These are phyloP conservation scores for Genyomyrus donnyi DNA, from an alignment of 2,113 vertebrate genomes.

Conservation along the genomic window DNA sequence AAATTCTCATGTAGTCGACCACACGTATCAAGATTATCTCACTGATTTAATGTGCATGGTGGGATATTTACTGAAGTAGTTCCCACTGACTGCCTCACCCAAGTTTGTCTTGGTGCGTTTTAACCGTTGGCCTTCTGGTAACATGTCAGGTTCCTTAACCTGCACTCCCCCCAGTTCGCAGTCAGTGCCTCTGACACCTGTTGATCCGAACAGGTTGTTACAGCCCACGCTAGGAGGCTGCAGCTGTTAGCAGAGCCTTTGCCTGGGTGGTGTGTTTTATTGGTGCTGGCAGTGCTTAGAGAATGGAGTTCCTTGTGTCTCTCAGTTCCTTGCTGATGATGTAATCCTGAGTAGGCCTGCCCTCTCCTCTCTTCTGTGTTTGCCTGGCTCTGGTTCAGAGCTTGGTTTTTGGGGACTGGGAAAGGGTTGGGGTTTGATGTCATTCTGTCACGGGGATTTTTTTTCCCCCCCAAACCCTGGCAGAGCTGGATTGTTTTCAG, in stretches of 20 bases:
- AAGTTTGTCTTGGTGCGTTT: not conserved
- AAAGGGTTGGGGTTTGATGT: not conserved
- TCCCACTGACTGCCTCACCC: not conserved
- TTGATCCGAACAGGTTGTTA: not conserved
- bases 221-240: not conserved
- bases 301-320: not conserved
- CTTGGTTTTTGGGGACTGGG: not conserved
- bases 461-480: too few relatives aligned
- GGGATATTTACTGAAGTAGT: not conserved
- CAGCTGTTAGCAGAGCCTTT: not conserved
- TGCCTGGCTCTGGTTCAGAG: not conserved
- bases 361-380: not conserved
- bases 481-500: not conserved
- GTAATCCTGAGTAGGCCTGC: slow-evolving; percentile 2
- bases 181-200: not conserved
- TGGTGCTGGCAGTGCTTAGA: slow-evolving; percentile 2
- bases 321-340: not conserved
- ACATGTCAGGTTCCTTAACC: not conserved
- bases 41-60: not conserved
- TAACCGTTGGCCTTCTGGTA: not conserved
- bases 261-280: not conserved
- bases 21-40: not conserved
- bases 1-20: not conserved
- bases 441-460: not conserved
- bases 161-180: not conserved